phyloP scores from a whole-genome alignment of 2,888 invertebrate genomes.

The Cartodere bifasciata region DNA sequence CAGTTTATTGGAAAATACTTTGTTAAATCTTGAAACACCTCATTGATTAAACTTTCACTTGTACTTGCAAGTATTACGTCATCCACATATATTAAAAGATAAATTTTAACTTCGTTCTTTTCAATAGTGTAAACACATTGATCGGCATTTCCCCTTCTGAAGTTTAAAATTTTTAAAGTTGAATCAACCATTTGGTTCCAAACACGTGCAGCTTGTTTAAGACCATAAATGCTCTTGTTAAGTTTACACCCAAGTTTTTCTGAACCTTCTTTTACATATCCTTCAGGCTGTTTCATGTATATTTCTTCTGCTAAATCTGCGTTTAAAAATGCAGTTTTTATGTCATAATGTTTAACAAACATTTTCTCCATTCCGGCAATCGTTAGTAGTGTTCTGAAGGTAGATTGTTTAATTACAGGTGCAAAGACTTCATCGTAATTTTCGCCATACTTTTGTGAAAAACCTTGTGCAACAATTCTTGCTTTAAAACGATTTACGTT shows the following conservation, averaged over 20 bases:
- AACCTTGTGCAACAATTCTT: constrained; percentile 10
- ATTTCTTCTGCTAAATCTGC: constrained; percentile 6
- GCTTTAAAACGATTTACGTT: constrained; percentile 9
- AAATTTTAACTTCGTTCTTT: too few species aligned
- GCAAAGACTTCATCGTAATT: constrained; percentile 11
- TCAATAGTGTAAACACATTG: too few species aligned
- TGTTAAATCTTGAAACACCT: constrained; percentile 4
- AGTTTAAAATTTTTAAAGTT: too few species aligned
- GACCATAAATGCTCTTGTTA: constrained; percentile 9
- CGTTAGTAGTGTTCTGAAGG: constrained; percentile 8
- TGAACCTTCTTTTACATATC: constrained; percentile 2
- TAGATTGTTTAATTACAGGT: constrained; percentile 7
- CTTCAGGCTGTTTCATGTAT: constrained; percentile 9
- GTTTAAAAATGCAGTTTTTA: constrained; percentile 8
- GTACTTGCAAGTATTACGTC: constrained; percentile 10
- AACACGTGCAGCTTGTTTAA: constrained; percentile 9
- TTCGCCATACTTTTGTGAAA: constrained; percentile 9
- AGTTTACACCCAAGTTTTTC: constrained; percentile 7
- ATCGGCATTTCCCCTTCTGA: too few species aligned
- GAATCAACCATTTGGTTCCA: constrained; percentile 11
- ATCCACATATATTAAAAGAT: too few species aligned
- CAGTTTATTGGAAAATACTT: constrained; percentile 9
- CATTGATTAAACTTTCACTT: too few species aligned
- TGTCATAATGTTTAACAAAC: constrained; percentile 5
- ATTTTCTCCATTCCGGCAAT: constrained; percentile 6